These are phyloP conservation scores for Phyllopteryx taeniolatus DNA, from an alignment of 2,113 vertebrate species.

Conservation along the genomic window DNA sequence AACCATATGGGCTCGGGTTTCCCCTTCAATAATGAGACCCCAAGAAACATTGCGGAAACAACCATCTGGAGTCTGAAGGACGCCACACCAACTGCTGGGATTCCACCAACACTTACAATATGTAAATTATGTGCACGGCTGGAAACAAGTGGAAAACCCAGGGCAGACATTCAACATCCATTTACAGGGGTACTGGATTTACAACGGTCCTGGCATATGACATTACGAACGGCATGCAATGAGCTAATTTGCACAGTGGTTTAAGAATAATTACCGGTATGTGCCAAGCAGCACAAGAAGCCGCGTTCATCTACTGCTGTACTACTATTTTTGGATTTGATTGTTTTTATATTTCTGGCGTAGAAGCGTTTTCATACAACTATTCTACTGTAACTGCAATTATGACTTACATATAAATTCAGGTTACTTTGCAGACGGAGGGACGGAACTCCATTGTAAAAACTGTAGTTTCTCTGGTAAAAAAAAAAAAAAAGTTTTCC, in stretches of 20 bases:
- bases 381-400: no score
- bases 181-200: background rate
- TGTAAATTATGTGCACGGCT: background rate
- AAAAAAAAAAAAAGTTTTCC: no score
- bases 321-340: no score
- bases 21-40: conserved; percentile 41
- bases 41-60: conserved; percentile 34
- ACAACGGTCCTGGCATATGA: background rate
- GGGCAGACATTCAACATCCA: conserved; percentile 1
- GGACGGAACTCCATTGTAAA: no score
- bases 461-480: no score
- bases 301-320: no score
- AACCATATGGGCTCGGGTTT: conserved; percentile 45
- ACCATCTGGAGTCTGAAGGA: conserved; percentile 33
- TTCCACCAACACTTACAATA: conserved; percentile 33
- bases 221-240: no score
- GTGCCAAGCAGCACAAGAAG: no score
- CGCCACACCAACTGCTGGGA: conserved; percentile 46
- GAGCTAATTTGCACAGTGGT: background rate
- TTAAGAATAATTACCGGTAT: background rate
- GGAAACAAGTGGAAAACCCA: conserved; percentile 14
- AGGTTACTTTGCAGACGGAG: no score
- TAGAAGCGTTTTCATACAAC: no score
- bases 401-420: no score
- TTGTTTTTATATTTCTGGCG: no score